These are phyloP conservation scores for Adelognathus sp. DNA, from an alignment of 2,888 invertebrate genomes.

Conservation along the genomic window DNA sequence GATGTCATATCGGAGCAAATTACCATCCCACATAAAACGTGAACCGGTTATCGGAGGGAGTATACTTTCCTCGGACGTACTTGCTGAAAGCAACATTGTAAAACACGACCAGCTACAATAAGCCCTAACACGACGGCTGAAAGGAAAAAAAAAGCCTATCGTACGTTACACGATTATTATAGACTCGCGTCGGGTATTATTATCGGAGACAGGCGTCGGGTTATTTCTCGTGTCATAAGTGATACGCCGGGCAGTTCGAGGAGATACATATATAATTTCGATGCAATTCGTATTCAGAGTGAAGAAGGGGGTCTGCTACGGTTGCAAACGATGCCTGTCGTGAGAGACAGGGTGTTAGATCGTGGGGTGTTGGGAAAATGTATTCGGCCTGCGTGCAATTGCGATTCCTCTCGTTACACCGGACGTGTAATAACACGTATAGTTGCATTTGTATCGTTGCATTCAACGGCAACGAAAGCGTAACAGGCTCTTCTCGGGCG, in stretches of 20 bases:
- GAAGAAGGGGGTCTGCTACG: not conserved
- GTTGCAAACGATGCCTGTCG: slow-evolving; percentile 18
- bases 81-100: not conserved
- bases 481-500: slow-evolving; percentile 18
- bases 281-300: slow-evolving; percentile 39
- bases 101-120: not conserved
- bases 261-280: slow-evolving; percentile 51
- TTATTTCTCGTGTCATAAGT: slow-evolving; percentile 50
- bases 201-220: slow-evolving; percentile 27
- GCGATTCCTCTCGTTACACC: slow-evolving; percentile 42
- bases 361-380: slow-evolving; percentile 42
- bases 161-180: slow-evolving; percentile 13
- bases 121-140: not conserved
- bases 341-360: slow-evolving; percentile 52
- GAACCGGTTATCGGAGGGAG: no score
- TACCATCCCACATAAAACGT: no score
- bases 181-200: slow-evolving; percentile 19
- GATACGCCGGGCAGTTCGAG: slow-evolving; percentile 39
- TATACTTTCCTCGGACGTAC: no score
- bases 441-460: not conserved
- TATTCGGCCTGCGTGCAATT: slow-evolving; percentile 43
- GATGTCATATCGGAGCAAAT: no score
- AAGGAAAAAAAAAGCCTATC: not conserved
- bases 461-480: slow-evolving; percentile 28
- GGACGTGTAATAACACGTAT: not conserved